phyloP scores from a whole-genome alignment of 2,888 invertebrate species.

The Drosophila lacicola region DNA sequence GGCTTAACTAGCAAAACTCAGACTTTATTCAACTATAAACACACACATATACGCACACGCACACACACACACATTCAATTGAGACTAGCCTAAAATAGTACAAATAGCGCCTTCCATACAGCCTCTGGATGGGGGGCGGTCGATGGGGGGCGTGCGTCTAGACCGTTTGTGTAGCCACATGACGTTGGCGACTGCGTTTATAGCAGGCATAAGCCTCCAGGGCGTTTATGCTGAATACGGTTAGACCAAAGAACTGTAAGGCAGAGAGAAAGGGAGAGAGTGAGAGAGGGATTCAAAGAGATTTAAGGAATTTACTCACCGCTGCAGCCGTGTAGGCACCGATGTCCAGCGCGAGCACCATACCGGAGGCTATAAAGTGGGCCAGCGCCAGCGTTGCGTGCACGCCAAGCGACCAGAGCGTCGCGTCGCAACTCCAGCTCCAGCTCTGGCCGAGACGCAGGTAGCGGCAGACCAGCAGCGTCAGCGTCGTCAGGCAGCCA shows the following conservation, averaged over 20 bases:
- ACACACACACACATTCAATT: constrained; percentile 12
- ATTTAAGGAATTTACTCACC: constrained; percentile 48
- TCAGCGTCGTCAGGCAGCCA: constrained; percentile 53
- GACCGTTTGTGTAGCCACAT: constrained; percentile 63
- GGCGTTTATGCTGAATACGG: constrained; percentile 62
- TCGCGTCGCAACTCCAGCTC: constrained; percentile 52
- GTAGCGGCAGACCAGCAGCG: constrained; percentile 60
- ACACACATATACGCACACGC: not conserved
- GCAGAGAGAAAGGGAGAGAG: not conserved
- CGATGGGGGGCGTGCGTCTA: constrained; percentile 18
- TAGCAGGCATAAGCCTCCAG: constrained; percentile 63
- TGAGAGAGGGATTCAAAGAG: not conserved
- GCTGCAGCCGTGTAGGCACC: constrained; percentile 64
- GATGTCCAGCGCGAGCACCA: constrained; percentile 62
- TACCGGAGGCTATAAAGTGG: constrained; percentile 66
- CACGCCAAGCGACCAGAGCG: constrained; percentile 57
- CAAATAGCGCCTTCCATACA: constrained; percentile 13
- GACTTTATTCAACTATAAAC: constrained; percentile 32
- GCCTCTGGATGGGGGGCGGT: constrained; percentile 5
- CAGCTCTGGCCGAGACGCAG: constrained; percentile 69
- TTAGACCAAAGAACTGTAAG: constrained; percentile 62
- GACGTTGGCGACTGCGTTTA: constrained; percentile 65
- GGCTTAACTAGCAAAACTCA: constrained; percentile 52
- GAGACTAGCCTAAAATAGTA: constrained; percentile 33
- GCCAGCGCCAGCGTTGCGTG: constrained; percentile 53